Evolutionary conservation across 2,113 vertebrate species (phyloP).

Genomic region (Dunckerocampus dactyliophorus): DNA sequence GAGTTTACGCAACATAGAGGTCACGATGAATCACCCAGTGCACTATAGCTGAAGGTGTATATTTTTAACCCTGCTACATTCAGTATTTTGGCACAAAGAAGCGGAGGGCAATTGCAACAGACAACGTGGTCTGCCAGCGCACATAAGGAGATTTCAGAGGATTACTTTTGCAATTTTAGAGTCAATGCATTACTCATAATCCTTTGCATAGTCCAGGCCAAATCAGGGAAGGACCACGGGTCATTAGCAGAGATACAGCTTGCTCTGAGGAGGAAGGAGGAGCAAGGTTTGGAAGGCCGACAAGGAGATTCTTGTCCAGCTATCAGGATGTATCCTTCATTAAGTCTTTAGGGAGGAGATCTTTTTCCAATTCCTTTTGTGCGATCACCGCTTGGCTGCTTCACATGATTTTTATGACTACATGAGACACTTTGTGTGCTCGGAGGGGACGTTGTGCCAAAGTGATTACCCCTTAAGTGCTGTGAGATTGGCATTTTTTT

Average conservation of each 20-base stretch:
- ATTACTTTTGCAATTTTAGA: slow-evolving; percentile 80
- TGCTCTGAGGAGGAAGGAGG: slow-evolving; percentile 45
- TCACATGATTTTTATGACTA: slow-evolving; percentile 46
- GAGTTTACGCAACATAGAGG: slow-evolving; percentile 17
- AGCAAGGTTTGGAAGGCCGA: slow-evolving; percentile 29
- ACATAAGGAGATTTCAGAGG: slow-evolving; percentile 77
- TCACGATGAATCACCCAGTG: slow-evolving; percentile 42
- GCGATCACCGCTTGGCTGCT: slow-evolving; percentile 45
- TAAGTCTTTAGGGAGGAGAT: slow-evolving; percentile 31
- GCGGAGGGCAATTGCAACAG: slow-evolving; percentile 65
- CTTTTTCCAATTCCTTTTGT: slow-evolving; percentile 39
- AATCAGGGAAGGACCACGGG: slow-evolving; percentile 71
- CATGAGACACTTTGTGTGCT: slow-evolving; percentile 32
- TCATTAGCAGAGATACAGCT: slow-evolving; percentile 61
- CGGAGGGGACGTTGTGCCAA: slow-evolving; percentile 51
- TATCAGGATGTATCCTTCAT: slow-evolving; percentile 35
- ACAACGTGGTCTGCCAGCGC: slow-evolving; percentile 67
- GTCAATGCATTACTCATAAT: slow-evolving; percentile 79
- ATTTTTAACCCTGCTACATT: slow-evolving; percentile 6
- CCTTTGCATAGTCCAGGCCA: slow-evolving; percentile 70
- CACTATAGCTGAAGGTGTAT: slow-evolving; percentile 21
- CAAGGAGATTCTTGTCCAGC: slow-evolving; percentile 34
- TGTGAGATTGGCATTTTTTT: slow-evolving; percentile 49
- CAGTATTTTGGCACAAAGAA: slow-evolving; percentile 49
- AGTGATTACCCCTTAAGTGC: slow-evolving; percentile 57